Evolutionary conservation across 1,140 invertebrate species (phyloP).

Genomic region (Helicoverpa armigera): DNA sequence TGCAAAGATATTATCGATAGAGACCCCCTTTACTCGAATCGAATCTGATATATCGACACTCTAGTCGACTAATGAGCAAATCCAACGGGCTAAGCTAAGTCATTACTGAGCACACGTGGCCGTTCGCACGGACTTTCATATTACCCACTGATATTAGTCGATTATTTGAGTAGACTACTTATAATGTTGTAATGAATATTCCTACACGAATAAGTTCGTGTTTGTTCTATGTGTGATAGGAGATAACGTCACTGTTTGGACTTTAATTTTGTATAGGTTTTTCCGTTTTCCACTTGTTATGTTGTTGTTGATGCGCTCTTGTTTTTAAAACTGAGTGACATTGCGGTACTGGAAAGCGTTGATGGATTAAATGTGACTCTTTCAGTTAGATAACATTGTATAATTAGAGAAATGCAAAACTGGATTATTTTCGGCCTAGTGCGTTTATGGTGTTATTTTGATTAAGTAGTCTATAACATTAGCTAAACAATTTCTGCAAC

Average conservation of each 20-base stretch:
- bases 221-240: background rate
- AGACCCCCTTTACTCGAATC: constrained; percentile 46
- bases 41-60: constrained; percentile 72
- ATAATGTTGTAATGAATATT: constrained; percentile 65
- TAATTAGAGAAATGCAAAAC: too few relatives aligned
- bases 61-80: constrained; percentile 76
- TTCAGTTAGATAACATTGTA: too few relatives aligned
- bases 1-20: constrained; percentile 47
- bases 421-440: too few relatives aligned
- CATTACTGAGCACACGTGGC: constrained; percentile 70
- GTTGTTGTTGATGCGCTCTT: too few relatives aligned
- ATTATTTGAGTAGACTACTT: constrained; percentile 35
- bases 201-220: constrained; percentile 65
- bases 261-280: constrained; percentile 17
- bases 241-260: constrained; percentile 19
- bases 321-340: too few relatives aligned
- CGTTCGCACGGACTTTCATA: constrained; percentile 76
- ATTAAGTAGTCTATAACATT: too few relatives aligned
- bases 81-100: constrained; percentile 71
- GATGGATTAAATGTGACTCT: too few relatives aligned
- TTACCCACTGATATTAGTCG: constrained; percentile 52
- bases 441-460: too few relatives aligned
- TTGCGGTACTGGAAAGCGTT: too few relatives aligned
- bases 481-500: too few relatives aligned
- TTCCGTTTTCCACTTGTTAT: background rate